phyloP scores from a whole-genome alignment of 1,140 invertebrate genomes.

The Lutraria rhynchaena region DNA sequence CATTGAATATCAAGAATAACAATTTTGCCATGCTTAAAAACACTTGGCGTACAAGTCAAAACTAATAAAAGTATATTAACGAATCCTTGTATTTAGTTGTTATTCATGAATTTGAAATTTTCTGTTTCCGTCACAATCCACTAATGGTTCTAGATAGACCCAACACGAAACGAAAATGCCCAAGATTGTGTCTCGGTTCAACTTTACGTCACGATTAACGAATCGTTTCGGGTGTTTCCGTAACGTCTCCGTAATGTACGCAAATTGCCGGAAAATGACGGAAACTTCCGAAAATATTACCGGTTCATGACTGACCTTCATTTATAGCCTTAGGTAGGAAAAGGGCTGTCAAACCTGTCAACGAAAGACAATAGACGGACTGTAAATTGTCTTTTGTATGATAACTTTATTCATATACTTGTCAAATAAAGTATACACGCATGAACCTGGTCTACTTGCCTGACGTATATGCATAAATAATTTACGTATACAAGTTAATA shows the following conservation, averaged over 20 bases:
- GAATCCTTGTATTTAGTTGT: no score
- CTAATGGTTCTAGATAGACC: background rate
- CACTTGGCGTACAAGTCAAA: no score
- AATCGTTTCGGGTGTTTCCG: background rate
- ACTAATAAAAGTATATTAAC: no score
- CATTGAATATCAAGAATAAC: constrained; percentile 4
- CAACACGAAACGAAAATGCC: constrained; percentile 26
- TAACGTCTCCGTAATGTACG: constrained; percentile 3
- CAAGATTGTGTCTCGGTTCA: background rate
- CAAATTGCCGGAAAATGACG: background rate
- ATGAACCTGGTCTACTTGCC: background rate
- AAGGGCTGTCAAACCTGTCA: constrained; percentile 17
- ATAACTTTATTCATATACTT: constrained; percentile 16
- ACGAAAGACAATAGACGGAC: background rate
- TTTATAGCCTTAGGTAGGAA: constrained; percentile 36
- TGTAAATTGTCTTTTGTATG: constrained; percentile 5
- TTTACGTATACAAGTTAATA: no score
- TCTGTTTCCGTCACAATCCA: background rate
- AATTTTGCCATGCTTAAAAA: background rate
- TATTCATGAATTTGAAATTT: no score
- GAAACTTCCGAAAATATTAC: background rate
- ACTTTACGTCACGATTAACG: constrained; percentile 7
- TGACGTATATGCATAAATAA: background rate
- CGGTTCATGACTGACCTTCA: constrained; percentile 28
- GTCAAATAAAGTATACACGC: background rate